Conservation (phyloP, 2,113 vertebrate genomes). For the Dermatemys mawii region DNA sequence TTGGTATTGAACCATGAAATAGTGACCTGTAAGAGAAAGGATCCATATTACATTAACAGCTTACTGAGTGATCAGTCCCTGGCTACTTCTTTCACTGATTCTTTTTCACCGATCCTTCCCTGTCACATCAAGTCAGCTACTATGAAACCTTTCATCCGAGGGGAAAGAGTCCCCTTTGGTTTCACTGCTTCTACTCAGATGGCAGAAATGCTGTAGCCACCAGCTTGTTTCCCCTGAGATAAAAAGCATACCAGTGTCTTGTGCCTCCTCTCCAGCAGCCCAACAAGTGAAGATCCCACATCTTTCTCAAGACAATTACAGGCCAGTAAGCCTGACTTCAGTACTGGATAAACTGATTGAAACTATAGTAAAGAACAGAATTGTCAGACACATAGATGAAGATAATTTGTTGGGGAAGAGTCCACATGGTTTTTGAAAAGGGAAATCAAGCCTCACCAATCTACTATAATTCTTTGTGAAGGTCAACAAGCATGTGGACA, state of each 20-base stretch:
- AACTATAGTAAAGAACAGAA: no score
- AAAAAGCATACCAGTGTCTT: background rate
- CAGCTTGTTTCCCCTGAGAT: background rate
- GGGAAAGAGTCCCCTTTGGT: background rate
- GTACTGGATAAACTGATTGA: no score
- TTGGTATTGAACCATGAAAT: background rate
- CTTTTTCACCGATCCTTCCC: background rate
- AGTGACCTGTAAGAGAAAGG: background rate
- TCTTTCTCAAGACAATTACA: background rate
- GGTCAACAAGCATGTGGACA: no score
- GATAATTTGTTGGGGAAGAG: no score
- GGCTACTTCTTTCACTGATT: background rate
- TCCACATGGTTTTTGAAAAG: no score
- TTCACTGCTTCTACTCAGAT: background rate
- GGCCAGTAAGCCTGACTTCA: no score
- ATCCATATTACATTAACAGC: background rate
- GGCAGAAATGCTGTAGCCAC: background rate
- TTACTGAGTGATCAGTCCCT: background rate
- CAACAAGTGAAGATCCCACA: background rate
- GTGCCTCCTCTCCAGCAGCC: background rate
- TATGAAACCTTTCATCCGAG: background rate
- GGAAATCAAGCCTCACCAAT: no score
- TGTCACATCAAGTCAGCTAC: background rate
- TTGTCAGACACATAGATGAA: no score
- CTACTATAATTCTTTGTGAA: no score